Evolutionary conservation across 2,113 vertebrate genomes (phyloP).

Genomic region (Bufo bufo): DNA sequence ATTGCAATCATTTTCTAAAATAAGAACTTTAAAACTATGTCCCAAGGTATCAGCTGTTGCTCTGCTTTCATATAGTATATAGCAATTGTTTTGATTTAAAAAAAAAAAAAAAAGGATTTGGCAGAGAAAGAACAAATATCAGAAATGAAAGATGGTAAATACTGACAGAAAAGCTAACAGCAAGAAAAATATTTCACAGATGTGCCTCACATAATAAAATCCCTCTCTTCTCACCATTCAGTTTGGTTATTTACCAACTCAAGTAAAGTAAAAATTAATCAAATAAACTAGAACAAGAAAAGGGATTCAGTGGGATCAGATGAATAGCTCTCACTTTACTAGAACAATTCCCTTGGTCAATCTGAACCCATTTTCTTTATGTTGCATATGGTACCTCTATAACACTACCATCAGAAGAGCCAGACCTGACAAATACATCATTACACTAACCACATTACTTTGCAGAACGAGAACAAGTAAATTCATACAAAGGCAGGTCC

Average conservation of each 20-base stretch:
- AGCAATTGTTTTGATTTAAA: background rate
- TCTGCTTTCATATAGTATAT: background rate
- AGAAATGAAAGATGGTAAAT: background rate
- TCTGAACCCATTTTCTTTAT: background rate
- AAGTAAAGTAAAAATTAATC: background rate
- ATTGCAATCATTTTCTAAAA: background rate
- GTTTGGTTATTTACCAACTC: background rate
- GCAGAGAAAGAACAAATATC: background rate
- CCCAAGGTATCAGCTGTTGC: background rate
- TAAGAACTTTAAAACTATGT: background rate
- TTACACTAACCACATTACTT: no score
- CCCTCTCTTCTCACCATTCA: background rate
- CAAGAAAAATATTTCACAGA: background rate
- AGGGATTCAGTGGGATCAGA: background rate
- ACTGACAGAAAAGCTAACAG: background rate
- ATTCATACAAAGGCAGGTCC: no score
- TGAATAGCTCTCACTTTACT: background rate
- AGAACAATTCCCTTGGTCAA: background rate
- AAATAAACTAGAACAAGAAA: background rate
- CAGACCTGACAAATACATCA: no score
- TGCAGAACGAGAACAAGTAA: no score
- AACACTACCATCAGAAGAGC: no score
- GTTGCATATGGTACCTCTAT: background rate
- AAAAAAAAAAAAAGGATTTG: background rate
- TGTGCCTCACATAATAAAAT: background rate